These are phyloP conservation scores for Porphyrio hochstetteri DNA, from an alignment of 2,113 vertebrate genomes.

Conservation along the genomic window DNA sequence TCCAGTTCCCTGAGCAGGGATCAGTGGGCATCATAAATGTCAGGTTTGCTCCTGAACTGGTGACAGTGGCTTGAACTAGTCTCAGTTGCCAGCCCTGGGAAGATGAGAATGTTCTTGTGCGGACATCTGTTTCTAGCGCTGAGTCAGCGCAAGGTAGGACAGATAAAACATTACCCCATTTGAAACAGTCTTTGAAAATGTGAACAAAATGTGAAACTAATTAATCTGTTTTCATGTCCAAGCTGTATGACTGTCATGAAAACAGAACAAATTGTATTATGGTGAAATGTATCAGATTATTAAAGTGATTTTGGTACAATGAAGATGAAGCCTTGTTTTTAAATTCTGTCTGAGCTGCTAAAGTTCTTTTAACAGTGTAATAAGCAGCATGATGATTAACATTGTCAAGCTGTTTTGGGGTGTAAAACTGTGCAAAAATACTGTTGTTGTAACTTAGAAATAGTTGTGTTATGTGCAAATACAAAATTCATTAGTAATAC, in stretches of 20 bases:
- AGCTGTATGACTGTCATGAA: conserved; percentile 51
- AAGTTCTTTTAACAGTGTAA: conserved; percentile 1
- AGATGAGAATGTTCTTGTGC: not conserved
- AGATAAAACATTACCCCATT: conserved; percentile 28
- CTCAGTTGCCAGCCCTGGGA: not conserved
- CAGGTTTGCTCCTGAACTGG: not conserved
- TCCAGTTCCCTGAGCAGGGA: not conserved
- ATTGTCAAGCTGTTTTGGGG: conserved; percentile 16
- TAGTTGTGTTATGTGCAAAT: not conserved
- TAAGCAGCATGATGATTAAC: conserved; percentile 26
- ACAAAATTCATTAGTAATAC: not conserved
- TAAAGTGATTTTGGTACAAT: conserved; percentile 46
- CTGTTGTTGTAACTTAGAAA: not conserved
- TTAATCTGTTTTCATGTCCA: conserved; percentile 58
- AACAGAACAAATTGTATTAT: conserved; percentile 60
- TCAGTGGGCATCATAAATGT: not conserved
- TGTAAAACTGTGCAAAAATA: not conserved
- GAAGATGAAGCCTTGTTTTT: conserved; percentile 27
- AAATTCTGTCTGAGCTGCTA: not conserved
- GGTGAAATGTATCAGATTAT: conserved; percentile 41
- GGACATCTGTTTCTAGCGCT: conserved; percentile 37
- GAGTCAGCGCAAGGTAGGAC: conserved; percentile 52
- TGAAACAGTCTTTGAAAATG: conserved; percentile 39
- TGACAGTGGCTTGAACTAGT: not conserved
- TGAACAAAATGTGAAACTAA: conserved; percentile 60